Base-by-base conservation (phyloP, 2,113 vertebrate genomes). In the Pelusios castaneus region DNA sequence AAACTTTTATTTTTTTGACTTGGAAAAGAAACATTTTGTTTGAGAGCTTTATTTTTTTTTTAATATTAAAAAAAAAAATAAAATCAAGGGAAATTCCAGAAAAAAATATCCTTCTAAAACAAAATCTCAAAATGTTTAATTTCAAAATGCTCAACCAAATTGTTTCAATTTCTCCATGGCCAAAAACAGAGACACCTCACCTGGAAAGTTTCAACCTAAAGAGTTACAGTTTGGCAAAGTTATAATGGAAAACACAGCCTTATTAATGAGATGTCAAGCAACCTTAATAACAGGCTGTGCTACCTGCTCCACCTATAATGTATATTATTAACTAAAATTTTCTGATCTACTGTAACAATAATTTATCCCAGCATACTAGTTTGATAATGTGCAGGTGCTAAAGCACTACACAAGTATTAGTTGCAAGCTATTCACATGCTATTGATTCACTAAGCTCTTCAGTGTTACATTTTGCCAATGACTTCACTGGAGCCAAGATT, bases 381-480 rank as follows among this genome's bases (percentile, higher is more conserved):
- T 63, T 67, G 17, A 38, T 22, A 17, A 52, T 16, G 51, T 52
- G 51, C 51, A 52, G 51, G 51, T 52, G 13, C 51, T 52, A 14
- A 52, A 52, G 16, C 3, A 16, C 16, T 52, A 4, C 51, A 52
- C 4, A 52, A 22, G 63, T 70, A 38, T 70, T 38, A 38, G 38
- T 38, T 70, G 13, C 43, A 6, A 6, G 16, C 25, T 60, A 87
- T 41, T 70, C 51, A 52, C 52, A 12, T 25, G 54, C 43, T 89
- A 80, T n/a, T 24, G 19, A 55, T 14, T 22, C 52, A 47, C 0
- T 13, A 11, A 77, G 34, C 31, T 6, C 54, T 54, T 51, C 10
- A 47, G 10, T 0, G 29, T 34, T 11, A 21, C 6, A 63, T 1
- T 63, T 34, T 78, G 24, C 29, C 21, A 19, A 10, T 21, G 29